These are phyloP conservation scores for Microctenopoma stevenorrisi DNA, from an alignment of 2,797 vertebrate species.

Conservation along the genomic window DNA sequence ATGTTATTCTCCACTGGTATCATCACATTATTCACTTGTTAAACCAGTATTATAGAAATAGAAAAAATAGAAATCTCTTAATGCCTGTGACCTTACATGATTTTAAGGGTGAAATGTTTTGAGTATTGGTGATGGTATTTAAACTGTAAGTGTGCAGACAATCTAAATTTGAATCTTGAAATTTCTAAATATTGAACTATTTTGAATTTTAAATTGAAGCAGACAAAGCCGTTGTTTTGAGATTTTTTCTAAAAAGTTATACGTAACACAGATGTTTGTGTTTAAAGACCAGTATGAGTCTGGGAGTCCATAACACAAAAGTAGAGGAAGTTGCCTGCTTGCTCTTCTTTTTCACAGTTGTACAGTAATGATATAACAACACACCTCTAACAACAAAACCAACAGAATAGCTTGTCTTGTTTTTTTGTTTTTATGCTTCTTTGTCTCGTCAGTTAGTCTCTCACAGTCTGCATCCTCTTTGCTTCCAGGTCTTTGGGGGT, in stretches of 20 bases:
- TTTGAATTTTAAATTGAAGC: no score
- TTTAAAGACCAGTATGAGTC: conserved; percentile 20
- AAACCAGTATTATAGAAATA: background rate
- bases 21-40: background rate
- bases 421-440: conserved; percentile 9
- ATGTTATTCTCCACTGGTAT: background rate
- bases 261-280: background rate
- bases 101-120: background rate
- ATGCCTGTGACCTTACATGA: background rate
- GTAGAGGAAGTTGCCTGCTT: background rate
- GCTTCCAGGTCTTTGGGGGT: conserved; percentile 91
- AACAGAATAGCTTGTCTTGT: background rate
- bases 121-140: background rate
- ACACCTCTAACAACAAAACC: background rate
- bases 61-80: background rate
- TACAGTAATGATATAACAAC: background rate
- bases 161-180: no score
- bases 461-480: conserved; percentile 21
- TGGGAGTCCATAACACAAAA: conserved; percentile 2
- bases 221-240: background rate
- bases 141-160: background rate
- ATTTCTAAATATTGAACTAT: no score
- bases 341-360: background rate
- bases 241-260: background rate
- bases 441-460: conserved; percentile 5